Percentiles rank a stretch among this genome's conserved stretches.
phyloP scores from a whole-genome alignment of 2,888 invertebrate species.

The Litoditis marina region DNA sequence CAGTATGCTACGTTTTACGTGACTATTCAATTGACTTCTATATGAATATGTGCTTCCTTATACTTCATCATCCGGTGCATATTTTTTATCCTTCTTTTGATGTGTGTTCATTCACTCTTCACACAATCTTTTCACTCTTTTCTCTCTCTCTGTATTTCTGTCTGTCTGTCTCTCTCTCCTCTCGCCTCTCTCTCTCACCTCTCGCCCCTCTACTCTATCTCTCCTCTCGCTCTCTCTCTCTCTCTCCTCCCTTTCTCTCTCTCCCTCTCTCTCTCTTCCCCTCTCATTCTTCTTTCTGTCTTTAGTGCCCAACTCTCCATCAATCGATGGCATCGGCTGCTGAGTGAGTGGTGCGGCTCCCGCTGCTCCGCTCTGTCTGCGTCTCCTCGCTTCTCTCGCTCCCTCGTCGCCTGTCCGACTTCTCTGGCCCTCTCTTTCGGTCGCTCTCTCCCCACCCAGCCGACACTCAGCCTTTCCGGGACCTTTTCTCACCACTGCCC shows the following conservation, averaged over 20 bases:
- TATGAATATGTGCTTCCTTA: no score
- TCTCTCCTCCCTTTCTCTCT: conserved; percentile 1
- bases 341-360: conserved; percentile 11
- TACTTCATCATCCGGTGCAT: not conserved
- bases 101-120: not conserved
- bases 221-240: not conserved
- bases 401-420: not conserved
- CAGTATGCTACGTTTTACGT: no score
- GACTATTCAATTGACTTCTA: no score
- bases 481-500: not conserved
- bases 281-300: not conserved
- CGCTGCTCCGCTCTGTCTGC: conserved; percentile 11
- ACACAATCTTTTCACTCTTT: not conserved
- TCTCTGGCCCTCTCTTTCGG: not conserved
- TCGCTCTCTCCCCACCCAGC: conserved; percentile 3
- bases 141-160: not conserved
- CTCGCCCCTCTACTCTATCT: not conserved
- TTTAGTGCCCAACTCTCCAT: not conserved
- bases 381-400: not conserved
- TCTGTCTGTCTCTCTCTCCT: conserved; percentile 1
- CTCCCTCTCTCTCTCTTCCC: not conserved
- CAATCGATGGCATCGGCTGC: conserved; percentile 7
- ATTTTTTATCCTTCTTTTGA: not conserved
- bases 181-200: not conserved
- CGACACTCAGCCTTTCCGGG: not conserved